Evolutionary conservation across 2,888 invertebrate species (phyloP).

Genomic region (Sesia apiformis): DNA sequence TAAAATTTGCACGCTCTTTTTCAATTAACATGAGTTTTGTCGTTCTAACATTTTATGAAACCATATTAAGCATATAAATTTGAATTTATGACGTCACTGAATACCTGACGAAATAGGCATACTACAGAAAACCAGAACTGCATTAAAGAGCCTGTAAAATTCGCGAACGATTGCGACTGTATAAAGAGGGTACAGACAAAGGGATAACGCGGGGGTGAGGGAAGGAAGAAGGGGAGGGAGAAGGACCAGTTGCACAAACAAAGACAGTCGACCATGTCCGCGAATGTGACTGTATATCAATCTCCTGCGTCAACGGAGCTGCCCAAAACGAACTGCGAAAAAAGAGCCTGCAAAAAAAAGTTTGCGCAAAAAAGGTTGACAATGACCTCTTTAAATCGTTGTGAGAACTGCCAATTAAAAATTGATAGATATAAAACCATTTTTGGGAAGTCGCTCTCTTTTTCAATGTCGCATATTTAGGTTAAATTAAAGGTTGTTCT

Average conservation of each 20-base stretch:
- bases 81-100: no score
- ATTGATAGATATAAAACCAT: constrained; percentile 60
- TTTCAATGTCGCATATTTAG: not conserved
- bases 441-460: constrained; percentile 9
- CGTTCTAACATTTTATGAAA: no score
- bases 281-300: constrained; percentile 70
- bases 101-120: no score
- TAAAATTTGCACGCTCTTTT: no score
- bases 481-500: not conserved
- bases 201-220: constrained; percentile 36
- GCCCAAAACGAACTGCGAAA: constrained; percentile 65
- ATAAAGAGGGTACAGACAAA: constrained; percentile 61
- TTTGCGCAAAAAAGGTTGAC: constrained; percentile 56
- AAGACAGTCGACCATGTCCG: constrained; percentile 66
- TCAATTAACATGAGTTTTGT: no score
- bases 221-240: constrained; percentile 18
- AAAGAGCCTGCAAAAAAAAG: constrained; percentile 55
- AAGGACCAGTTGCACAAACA: constrained; percentile 66
- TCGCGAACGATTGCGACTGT: constrained; percentile 45
- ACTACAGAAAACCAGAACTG: constrained; percentile 2
- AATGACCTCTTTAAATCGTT: constrained; percentile 67
- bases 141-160: constrained; percentile 34
- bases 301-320: constrained; percentile 65
- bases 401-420: constrained; percentile 73
- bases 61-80: no score